Evolutionary conservation across 2,113 vertebrate species (phyloP).

Genomic region (Sturnus vulgaris): DNA sequence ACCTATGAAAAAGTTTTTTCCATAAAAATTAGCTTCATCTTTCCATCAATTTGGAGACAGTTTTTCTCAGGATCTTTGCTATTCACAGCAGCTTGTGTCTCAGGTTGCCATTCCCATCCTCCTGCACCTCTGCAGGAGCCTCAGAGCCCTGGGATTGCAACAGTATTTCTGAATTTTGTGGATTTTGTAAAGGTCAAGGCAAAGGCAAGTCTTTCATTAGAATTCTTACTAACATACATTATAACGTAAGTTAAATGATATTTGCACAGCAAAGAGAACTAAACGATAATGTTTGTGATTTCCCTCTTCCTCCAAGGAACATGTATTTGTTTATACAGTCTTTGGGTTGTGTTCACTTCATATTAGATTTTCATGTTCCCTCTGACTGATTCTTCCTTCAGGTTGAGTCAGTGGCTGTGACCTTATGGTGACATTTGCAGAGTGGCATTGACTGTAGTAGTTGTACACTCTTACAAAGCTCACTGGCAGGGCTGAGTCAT

Average conservation of each 20-base stretch:
- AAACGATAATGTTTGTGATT: conserved; percentile 27
- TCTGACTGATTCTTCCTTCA: conserved; percentile 31
- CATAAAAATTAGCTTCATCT: neutral
- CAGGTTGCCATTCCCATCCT: neutral
- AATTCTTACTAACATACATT: conserved; percentile 13
- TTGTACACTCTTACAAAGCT: neutral
- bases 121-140: neutral
- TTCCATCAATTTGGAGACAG: neutral
- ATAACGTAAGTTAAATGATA: conserved; percentile 30
- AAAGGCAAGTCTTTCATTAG: conserved; percentile 29
- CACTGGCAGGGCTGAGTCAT: neutral
- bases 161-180: neutral
- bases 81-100: neutral
- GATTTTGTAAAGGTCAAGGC: conserved; percentile 50
- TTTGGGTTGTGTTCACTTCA: neutral
- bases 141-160: neutral
- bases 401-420: conserved; percentile 33
- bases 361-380: conserved; percentile 32
- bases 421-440: conserved; percentile 68
- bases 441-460: neutral
- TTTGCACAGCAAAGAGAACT: conserved; percentile 44
- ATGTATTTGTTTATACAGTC: neutral
- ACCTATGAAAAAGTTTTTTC: neutral
- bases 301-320: neutral
- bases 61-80: neutral